Percentiles rank a stretch among this genome's conserved stretches.
Conservation (phyloP, 2,888 invertebrate genomes). For the Himalopsyche anomala region DNA sequence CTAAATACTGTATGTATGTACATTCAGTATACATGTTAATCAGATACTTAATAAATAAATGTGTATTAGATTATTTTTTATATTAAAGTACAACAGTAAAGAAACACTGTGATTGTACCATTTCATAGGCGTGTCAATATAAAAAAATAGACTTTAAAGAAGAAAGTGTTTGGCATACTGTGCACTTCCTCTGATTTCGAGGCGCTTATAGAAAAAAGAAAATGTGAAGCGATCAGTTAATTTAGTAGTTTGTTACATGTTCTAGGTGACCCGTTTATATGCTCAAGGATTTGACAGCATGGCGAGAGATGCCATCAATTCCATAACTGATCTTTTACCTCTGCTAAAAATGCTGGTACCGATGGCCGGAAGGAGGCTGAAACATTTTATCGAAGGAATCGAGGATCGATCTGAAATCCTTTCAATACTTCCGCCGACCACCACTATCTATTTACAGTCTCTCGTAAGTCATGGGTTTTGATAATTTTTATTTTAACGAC, state of each 20-base stretch:
- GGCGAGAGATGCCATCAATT: constrained; percentile 79
- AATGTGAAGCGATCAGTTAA: not conserved
- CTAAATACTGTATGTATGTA: no score
- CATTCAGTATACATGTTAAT: no score
- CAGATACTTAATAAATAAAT: no score
- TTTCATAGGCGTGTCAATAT: no score
- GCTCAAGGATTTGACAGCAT: constrained; percentile 80
- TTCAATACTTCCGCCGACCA: constrained; percentile 85
- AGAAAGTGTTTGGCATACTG: no score
- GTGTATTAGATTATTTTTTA: no score
- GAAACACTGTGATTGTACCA: no score
- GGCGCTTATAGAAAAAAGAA: no score
- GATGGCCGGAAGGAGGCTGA: constrained; percentile 89
- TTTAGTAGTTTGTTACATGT: constrained; percentile 47
- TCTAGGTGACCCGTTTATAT: constrained; percentile 79
- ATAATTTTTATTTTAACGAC: no score
- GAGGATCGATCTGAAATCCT: constrained; percentile 81
- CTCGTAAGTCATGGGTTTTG: constrained; percentile 72
- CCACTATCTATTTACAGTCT: constrained; percentile 86
- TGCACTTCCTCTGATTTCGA: no score
- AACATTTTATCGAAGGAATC: constrained; percentile 80
- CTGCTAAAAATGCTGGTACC: constrained; percentile 85
- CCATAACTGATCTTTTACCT: constrained; percentile 82
- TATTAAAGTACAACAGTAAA: no score
- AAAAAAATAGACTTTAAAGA: no score